Conservation (phyloP, 2,888 invertebrate genomes). For the Pristionchus japonicus region DNA sequence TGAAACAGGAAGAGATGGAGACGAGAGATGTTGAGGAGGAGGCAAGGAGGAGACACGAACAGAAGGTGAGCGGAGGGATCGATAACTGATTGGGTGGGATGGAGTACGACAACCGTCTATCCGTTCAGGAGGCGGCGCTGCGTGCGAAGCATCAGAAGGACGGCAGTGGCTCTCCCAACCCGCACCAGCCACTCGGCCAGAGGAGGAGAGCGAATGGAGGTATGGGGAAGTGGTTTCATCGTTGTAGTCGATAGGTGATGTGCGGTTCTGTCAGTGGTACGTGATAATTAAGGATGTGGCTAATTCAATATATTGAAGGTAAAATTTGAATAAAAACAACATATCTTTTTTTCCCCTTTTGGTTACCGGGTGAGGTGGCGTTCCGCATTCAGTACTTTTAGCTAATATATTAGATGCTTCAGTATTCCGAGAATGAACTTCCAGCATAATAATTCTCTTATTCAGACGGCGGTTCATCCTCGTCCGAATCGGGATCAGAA, state of each 20-base stretch:
- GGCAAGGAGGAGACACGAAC: slow-evolving; percentile 59
- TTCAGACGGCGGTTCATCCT: neutral
- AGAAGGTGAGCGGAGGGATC: slow-evolving; percentile 45
- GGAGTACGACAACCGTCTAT: neutral
- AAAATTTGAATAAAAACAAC: no score
- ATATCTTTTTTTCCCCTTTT: no score
- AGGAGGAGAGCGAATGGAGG: slow-evolving; percentile 39
- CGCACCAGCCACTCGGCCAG: slow-evolving; percentile 67
- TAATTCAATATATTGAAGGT: no score
- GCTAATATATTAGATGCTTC: no score
- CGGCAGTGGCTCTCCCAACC: slow-evolving; percentile 66
- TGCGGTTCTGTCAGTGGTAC: no score
- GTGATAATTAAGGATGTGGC: no score
- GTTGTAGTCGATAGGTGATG: no score
- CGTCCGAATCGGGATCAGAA: slow-evolving; percentile 12
- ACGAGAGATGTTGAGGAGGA: slow-evolving; percentile 61
- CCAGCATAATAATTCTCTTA: no score
- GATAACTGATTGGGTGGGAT: neutral
- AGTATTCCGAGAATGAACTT: no score
- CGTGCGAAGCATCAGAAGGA: slow-evolving; percentile 54
- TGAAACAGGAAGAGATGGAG: slow-evolving; percentile 43
- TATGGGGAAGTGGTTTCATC: no score
- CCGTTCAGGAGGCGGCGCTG: slow-evolving; percentile 62
- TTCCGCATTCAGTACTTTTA: no score
- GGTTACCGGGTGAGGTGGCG: no score